phyloP scores from a whole-genome alignment of 2,113 vertebrate genomes.

The Pao palembangensis region DNA sequence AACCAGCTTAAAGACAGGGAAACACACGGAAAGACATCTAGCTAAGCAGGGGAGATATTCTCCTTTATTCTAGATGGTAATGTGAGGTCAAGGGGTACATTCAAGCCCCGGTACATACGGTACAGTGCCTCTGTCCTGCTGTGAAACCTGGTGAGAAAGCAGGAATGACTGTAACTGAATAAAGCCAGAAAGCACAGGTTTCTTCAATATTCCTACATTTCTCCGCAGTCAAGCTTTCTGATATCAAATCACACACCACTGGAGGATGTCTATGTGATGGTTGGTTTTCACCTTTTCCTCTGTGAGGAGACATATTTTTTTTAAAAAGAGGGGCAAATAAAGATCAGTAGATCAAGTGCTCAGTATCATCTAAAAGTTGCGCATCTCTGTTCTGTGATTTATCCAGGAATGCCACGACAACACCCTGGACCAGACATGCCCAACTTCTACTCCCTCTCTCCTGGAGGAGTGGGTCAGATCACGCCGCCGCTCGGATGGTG shows the following conservation, averaged over 20 bases:
- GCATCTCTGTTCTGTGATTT: constrained; percentile 11
- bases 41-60: constrained; percentile 46
- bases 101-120: background rate
- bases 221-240: background rate
- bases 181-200: background rate
- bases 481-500: constrained; percentile 97
- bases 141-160: background rate
- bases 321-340: too few species aligned
- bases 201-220: too few species aligned
- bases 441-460: constrained; percentile 95
- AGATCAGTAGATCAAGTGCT: too few species aligned
- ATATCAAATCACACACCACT: background rate
- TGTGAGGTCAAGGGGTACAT: constrained; percentile 23
- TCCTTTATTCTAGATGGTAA: constrained; percentile 29
- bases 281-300: too few species aligned
- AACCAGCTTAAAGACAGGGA: constrained; percentile 78
- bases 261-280: background rate
- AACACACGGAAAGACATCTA: constrained; percentile 60
- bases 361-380: constrained; percentile 5
- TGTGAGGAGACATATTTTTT: too few species aligned
- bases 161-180: background rate
- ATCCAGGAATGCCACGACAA: constrained; percentile 90
- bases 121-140: constrained; percentile 1
- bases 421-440: constrained; percentile 92
- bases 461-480: constrained; percentile 92